phyloP scores from a whole-genome alignment of 2,797 vertebrate species.

The Enoplosus armatus region DNA sequence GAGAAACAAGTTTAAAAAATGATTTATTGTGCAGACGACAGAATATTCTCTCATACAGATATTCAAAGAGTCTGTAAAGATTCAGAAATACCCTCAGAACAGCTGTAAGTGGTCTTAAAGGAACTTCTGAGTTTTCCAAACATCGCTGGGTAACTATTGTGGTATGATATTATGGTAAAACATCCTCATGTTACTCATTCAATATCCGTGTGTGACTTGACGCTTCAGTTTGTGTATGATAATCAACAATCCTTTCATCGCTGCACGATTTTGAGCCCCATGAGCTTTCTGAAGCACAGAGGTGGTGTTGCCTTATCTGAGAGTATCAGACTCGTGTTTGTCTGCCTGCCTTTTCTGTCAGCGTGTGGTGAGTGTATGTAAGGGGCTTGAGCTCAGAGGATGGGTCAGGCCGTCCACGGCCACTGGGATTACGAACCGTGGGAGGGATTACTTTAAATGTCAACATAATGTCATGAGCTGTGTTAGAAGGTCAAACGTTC shows the following conservation, averaged over 20 bases:
- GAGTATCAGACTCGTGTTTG: constrained; percentile 39
- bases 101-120: background rate
- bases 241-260: constrained; percentile 4
- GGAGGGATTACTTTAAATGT: constrained; percentile 86
- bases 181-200: constrained; percentile 5
- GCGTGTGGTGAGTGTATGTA: constrained; percentile 42
- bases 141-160: background rate
- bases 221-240: constrained; percentile 18
- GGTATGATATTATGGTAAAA: background rate
- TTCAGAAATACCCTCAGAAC: background rate
- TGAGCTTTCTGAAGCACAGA: constrained; percentile 13
- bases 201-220: background rate
- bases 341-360: constrained; percentile 37
- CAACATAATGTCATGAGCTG: constrained; percentile 84
- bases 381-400: constrained; percentile 56
- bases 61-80: background rate
- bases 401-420: constrained; percentile 69
- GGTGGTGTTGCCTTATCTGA: constrained; percentile 29
- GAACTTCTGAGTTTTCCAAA: background rate
- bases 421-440: constrained; percentile 76
- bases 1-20: background rate
- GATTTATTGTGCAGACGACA: background rate
- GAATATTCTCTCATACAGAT: constrained; percentile 22
- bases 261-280: constrained; percentile 27
- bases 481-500: constrained; percentile 85